These are phyloP conservation scores for Macquaria australasica DNA, from an alignment of 2,113 vertebrate species.

Conservation along the genomic window DNA sequence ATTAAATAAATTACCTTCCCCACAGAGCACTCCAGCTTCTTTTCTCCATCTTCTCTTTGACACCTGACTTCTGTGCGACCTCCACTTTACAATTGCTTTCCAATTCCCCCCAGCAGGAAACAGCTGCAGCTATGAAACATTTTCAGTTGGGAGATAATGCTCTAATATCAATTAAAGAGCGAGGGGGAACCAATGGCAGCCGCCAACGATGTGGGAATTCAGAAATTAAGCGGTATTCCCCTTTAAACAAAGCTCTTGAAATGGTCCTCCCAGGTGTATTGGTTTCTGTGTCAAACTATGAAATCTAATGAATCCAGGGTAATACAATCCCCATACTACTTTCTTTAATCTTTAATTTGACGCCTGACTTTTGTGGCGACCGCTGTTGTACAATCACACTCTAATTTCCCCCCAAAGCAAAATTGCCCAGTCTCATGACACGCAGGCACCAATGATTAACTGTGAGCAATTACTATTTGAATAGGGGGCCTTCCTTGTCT, in stretches of 20 bases:
- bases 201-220: conserved; percentile 48
- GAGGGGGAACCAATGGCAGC: conserved; percentile 6
- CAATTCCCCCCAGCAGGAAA: conserved; percentile 13
- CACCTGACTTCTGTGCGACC: conserved; percentile 36
- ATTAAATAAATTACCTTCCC: conserved; percentile 27
- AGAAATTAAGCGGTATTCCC: conserved; percentile 64
- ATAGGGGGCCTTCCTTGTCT: conserved; percentile 58
- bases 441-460: conserved; percentile 79
- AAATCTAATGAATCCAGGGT: conserved; percentile 74
- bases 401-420: conserved; percentile 77
- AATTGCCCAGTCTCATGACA: conserved; percentile 74
- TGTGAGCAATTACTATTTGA: conserved; percentile 78
- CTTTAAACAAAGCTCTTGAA: conserved; percentile 66
- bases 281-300: conserved; percentile 74
- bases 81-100: background rate
- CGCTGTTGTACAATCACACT: conserved; percentile 78
- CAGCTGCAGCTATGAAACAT: conserved; percentile 11
- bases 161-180: conserved; percentile 70
- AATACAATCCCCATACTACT: conserved; percentile 71
- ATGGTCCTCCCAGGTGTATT: conserved; percentile 62
- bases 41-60: conserved; percentile 17
- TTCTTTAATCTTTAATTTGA: conserved; percentile 79
- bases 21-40: background rate
- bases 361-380: conserved; percentile 69
- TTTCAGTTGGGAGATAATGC: conserved; percentile 25